Evolutionary conservation across 2,113 vertebrate genomes (phyloP), one percentile per base, ranked within the genome.

Genomic region (Barnardius zonarius): DNA sequence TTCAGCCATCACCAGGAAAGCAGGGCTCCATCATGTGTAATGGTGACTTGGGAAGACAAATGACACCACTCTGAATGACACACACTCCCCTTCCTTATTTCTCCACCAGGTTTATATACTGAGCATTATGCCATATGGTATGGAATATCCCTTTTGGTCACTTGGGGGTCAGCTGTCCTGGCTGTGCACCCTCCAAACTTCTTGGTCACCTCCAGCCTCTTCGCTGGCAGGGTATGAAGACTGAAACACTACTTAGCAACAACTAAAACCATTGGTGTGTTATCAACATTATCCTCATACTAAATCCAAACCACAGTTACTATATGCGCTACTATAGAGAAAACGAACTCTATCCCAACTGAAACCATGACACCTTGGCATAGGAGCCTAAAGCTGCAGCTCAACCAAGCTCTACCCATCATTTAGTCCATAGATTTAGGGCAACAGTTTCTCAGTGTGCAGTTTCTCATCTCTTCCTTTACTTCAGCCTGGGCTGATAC

Each of bases 381-480:
- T 0, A 79, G 52, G 30, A 61, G 61, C 33, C 75, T 28, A 30
- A 77, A 62, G 35, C 31, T 55, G 33, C 63, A 83, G 75, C 46
- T 76, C n/a, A 51, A 4, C 28, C 37, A 83, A 74, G 52, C 48
- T 62, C 48, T 52, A 59, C 16, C 13, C 91, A 59, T 24, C 30
- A 17, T 35, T 86, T 48, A n/a, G n/a, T 27, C 43, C 35, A 23
- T 0, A n/a, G 24, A 61, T 67, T 63, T 27, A 63, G 33, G 72
- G 46, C 0, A 0, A 41, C 0, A 2, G 61, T 84, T 86, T 37
- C 78, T 67, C 63, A 37, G 20, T 24, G 22, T 35, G 33, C 33
- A 41, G 18, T 11, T 83, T 59, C 84, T 85, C 22, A 6, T 6
- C 44, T 67, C 25, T 76, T 57, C 67, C 51, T 73, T 76, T 39